Evolutionary conservation across 2,888 invertebrate genomes (phyloP).

Genomic region (Trilocha varians): DNA sequence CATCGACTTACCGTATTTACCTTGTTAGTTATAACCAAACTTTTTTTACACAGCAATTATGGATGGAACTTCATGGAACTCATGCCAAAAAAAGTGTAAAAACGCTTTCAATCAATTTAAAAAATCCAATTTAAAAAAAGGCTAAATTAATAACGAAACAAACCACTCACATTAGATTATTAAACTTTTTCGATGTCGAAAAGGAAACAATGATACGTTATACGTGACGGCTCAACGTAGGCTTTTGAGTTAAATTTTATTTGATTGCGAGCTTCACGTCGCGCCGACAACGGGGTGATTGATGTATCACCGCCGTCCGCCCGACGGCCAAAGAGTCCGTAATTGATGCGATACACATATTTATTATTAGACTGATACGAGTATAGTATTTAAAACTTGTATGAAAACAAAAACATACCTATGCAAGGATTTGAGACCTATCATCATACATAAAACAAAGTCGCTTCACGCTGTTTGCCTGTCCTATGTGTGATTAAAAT

Average conservation of each 20-base stretch:
- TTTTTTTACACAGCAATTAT: too few species aligned
- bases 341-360: slow-evolving; percentile 3
- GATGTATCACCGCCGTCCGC: slow-evolving; percentile 50
- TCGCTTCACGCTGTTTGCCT: too few species aligned
- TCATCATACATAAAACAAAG: too few species aligned
- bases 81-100: slow-evolving; percentile 13
- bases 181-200: not conserved
- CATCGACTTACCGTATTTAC: too few species aligned
- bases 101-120: slow-evolving; percentile 17
- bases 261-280: slow-evolving; percentile 59
- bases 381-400: not conserved
- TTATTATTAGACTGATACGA: not conserved
- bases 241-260: slow-evolving; percentile 68
- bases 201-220: slow-evolving; percentile 15
- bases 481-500: too few species aligned
- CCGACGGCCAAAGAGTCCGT: slow-evolving; percentile 30
- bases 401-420: too few species aligned
- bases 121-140: not conserved
- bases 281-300: slow-evolving; percentile 51
- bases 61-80: slow-evolving; percentile 2
- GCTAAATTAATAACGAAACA: not conserved
- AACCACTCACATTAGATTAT: not conserved
- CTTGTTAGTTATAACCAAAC: too few species aligned
- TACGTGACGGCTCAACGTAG: slow-evolving; percentile 23
- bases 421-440: too few species aligned